These are phyloP conservation scores for Nothocercus julius DNA, from an alignment of 2,113 vertebrate genomes.

Conservation along the genomic window DNA sequence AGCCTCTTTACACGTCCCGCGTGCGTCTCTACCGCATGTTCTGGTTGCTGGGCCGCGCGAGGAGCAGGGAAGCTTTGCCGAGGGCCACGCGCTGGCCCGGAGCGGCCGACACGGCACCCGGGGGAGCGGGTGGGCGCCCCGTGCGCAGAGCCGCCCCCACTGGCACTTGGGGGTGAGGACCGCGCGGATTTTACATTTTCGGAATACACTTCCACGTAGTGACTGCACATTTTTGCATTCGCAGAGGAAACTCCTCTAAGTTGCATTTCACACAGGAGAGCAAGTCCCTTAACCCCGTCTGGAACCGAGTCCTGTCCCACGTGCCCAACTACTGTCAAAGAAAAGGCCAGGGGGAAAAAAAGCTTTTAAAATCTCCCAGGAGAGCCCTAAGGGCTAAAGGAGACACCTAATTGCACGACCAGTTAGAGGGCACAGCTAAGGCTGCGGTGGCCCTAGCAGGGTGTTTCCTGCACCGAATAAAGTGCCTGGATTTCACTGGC, in stretches of 20 bases:
- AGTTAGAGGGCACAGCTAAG: too few relatives aligned
- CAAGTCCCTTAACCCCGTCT: not conserved
- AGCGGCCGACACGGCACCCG: too few relatives aligned
- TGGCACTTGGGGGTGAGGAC: not conserved
- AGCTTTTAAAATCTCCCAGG: not conserved
- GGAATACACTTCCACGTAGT: not conserved
- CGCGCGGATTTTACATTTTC: not conserved
- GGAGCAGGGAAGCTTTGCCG: too few relatives aligned
- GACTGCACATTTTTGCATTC: not conserved
- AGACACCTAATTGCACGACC: too few relatives aligned
- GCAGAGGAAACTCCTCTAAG: not conserved
- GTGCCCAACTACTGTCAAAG: not conserved
- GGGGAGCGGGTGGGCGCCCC: too few relatives aligned
- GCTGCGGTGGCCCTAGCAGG: too few relatives aligned
- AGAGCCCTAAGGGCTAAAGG: not conserved
- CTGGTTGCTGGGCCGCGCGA: not conserved
- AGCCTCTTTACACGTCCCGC: not conserved
- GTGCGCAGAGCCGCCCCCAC: not conserved
- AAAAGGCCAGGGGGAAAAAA: not conserved
- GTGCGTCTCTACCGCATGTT: not conserved
- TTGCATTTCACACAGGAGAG: not conserved
- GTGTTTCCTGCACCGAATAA: too few relatives aligned
- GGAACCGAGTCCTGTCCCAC: not conserved
- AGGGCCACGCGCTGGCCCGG: too few relatives aligned
- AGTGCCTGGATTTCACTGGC: too few relatives aligned